phyloP scores from a whole-genome alignment of 1,140 invertebrate species.

The Eulimnadia texana region DNA sequence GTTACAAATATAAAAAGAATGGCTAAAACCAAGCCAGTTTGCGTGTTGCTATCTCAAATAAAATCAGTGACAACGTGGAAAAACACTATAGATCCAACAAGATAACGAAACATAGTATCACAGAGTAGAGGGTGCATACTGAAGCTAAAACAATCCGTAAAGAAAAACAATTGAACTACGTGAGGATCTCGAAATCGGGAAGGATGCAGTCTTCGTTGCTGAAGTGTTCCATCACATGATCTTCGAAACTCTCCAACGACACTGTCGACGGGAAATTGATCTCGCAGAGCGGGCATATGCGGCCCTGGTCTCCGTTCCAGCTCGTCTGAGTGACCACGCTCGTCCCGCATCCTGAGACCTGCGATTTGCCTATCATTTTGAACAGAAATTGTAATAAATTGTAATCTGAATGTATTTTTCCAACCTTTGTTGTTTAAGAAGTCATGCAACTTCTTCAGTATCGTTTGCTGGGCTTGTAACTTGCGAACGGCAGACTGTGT shows the following conservation, averaged over 20 bases:
- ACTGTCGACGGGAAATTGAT: constrained; percentile 2
- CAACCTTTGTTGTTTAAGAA: background rate
- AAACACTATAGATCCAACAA: too few species aligned
- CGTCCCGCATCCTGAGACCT: background rate
- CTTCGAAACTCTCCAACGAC: constrained; percentile 7
- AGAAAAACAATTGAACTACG: background rate
- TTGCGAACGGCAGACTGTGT: background rate
- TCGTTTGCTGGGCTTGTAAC: background rate
- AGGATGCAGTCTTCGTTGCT: background rate
- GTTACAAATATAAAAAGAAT: too few species aligned
- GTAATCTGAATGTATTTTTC: too few species aligned
- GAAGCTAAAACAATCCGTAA: background rate
- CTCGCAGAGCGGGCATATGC: constrained; percentile 12
- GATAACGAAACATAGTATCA: constrained; percentile 1
- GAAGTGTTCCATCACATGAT: constrained; percentile 14
- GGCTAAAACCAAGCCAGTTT: too few species aligned
- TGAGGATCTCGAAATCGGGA: constrained; percentile 5
- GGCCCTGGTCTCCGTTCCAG: background rate
- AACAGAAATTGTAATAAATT: too few species aligned
- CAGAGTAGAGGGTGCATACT: background rate
- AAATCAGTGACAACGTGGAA: too few species aligned
- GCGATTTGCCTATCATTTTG: background rate
- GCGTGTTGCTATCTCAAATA: too few species aligned
- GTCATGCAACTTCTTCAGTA: background rate
- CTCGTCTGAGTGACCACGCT: background rate